phyloP scores from a whole-genome alignment of 2,797 vertebrate species.

The Propithecus perrieri region DNA sequence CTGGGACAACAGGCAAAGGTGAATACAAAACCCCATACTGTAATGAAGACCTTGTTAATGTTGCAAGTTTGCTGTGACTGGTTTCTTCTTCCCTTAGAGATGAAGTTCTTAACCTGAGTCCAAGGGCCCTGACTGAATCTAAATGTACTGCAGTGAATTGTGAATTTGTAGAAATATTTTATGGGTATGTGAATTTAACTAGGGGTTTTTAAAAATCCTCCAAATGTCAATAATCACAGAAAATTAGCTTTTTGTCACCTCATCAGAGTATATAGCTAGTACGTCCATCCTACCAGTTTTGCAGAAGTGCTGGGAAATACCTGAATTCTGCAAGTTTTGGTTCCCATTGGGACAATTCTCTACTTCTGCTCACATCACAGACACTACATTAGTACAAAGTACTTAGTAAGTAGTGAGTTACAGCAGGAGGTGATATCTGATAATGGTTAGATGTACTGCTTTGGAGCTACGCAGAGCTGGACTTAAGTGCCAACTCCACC shows the following conservation, averaged over 20 bases:
- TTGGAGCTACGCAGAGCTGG: background rate
- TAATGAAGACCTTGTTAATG: background rate
- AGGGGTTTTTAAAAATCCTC: background rate
- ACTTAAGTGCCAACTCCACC: background rate
- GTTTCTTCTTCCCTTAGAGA: background rate
- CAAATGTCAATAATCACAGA: background rate
- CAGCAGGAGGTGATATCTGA: background rate
- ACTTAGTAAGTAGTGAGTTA: background rate
- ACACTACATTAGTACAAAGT: background rate
- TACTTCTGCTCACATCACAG: background rate
- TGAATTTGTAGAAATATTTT: background rate
- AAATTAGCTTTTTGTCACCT: constrained; percentile 1
- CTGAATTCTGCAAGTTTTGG: background rate
- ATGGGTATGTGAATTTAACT: background rate
- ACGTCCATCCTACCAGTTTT: background rate
- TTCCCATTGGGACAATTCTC: background rate
- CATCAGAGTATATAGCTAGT: background rate
- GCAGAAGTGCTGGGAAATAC: background rate
- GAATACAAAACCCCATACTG: background rate
- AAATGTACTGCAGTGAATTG: background rate
- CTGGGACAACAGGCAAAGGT: background rate
- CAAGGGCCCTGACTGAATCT: background rate
- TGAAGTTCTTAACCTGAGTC: background rate
- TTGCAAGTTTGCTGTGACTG: background rate
- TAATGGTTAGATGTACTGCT: background rate